These are phyloP conservation scores for Hippocampus zosterae DNA, from an alignment of 2,113 vertebrate species.

Conservation along the genomic window DNA sequence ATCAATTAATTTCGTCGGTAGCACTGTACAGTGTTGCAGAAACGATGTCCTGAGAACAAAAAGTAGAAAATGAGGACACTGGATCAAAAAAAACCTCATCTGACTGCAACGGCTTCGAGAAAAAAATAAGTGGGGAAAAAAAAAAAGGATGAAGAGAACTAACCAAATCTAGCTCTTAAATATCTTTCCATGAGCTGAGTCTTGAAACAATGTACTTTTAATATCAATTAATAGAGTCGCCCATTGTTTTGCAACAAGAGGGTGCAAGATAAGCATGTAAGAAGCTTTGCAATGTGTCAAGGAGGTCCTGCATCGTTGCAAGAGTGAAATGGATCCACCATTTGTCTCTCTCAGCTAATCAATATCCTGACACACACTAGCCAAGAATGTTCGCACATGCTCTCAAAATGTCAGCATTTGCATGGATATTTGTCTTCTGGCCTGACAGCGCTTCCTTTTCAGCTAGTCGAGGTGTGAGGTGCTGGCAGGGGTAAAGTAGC, in stretches of 20 bases:
- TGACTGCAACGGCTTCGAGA: background rate
- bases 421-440: constrained; percentile 6
- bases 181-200: background rate
- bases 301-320: constrained; percentile 10
- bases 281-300: no score
- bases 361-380: constrained; percentile 10
- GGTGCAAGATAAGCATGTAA: no score
- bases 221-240: background rate
- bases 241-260: no score
- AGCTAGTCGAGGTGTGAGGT: background rate
- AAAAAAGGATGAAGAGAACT: background rate
- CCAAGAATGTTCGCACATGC: constrained; percentile 4
- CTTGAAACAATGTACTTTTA: background rate
- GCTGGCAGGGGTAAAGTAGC: background rate
- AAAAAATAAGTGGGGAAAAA: background rate
- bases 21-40: background rate
- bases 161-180: background rate
- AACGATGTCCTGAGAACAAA: background rate
- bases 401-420: constrained; percentile 6
- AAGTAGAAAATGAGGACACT: background rate
- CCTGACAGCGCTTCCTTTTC: background rate
- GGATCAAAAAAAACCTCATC: background rate
- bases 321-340: constrained; percentile 4
- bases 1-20: no score
- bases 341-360: constrained; percentile 30